These are phyloP conservation scores for Drosophila testacea DNA, from an alignment of 2,888 invertebrate species.

Conservation along the genomic window DNA sequence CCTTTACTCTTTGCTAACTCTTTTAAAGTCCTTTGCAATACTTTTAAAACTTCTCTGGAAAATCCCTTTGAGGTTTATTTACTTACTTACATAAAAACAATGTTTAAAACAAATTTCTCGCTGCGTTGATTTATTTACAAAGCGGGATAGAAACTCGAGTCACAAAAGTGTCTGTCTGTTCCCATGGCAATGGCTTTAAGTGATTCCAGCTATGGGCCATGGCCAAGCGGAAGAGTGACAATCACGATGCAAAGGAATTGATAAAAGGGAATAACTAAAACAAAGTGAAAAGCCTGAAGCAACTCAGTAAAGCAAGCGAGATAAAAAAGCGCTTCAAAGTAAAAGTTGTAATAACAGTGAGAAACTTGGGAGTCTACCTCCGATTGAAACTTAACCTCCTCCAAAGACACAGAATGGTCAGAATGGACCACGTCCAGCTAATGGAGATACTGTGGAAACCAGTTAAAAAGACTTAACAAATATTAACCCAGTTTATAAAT, in stretches of 20 bases:
- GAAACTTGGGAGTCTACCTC: slow-evolving; percentile 78
- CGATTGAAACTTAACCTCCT: slow-evolving; percentile 41
- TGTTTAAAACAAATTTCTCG: not conserved
- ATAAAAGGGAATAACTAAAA: slow-evolving; percentile 30
- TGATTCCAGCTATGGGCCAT: not conserved
- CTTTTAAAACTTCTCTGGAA: not conserved
- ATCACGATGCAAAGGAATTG: not conserved
- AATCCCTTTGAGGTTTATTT: not conserved
- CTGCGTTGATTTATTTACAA: not conserved
- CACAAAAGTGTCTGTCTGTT: not conserved
- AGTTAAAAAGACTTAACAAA: slow-evolving; percentile 20
- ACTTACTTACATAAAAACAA: not conserved
- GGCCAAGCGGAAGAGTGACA: slow-evolving; percentile 19
- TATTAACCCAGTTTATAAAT: slow-evolving; percentile 14
- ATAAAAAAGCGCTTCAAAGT: slow-evolving; percentile 47
- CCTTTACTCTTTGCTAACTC: not conserved
- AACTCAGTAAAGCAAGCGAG: slow-evolving; percentile 46
- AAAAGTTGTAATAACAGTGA: slow-evolving; percentile 65
- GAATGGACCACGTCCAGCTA: slow-evolving; percentile 28
- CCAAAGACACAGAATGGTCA: slow-evolving; percentile 11
- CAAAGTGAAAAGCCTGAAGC: slow-evolving; percentile 37
- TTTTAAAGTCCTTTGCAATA: not conserved
- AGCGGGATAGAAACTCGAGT: not conserved
- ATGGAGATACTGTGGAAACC: slow-evolving; percentile 42
- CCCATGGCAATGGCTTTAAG: slow-evolving; percentile 5